Evolutionary conservation across 2,113 vertebrate species (phyloP), one percentile per base, ranked within the genome.

Genomic region (Marmota monax): DNA sequence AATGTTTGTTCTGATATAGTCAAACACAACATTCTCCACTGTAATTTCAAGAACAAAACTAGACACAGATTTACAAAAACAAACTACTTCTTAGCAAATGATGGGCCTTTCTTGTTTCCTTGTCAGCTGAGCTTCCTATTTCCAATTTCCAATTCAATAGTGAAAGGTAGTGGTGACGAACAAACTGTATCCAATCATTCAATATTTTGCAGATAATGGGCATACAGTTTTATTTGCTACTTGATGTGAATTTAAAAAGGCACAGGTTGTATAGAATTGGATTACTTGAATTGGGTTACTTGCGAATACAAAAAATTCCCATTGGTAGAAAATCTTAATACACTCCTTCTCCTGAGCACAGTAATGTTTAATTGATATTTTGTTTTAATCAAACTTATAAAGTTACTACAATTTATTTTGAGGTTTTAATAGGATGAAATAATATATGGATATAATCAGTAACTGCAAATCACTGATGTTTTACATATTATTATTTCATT

Each of bases 41-140:
- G 20, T 22, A 63, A 80, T 80, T 63, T 61, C 18, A 61, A 63
- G 13, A 77, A 86, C 6, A 85, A 93, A 92, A 42, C 37, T 69
- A 91, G 10, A 7, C 18, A 76, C 18, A 58, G n/a, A 78, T 20
- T 58, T 51, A 48, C 1, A 58, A 94, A 97, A 95, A 42, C n/a
- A 61, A 23, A 7, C 16, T 48, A 53, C 2, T 84, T 72, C 84
- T 90, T 10, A 82, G 82, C 7, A 94, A 92, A 61, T 69, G 39
- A 86, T 86, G 32, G 32, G 4, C 4, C 76, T 7, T 61, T 53
- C 14, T 51, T 84, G 37, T 90, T 45, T 45, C 51, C 20, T 82
- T 89, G 39, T 29, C 67, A 82, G 9, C 53, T 79, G 53, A 39
- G 14, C 5, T 94, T 94, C 69, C 45, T 90, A 22, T 93, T 96